Evolutionary conservation across 37 sponge, comb jelly and placozoan genomes (phyloP), one percentile per base, ranked within the genome.

Genomic region (Theonella swinhoei): DNA sequence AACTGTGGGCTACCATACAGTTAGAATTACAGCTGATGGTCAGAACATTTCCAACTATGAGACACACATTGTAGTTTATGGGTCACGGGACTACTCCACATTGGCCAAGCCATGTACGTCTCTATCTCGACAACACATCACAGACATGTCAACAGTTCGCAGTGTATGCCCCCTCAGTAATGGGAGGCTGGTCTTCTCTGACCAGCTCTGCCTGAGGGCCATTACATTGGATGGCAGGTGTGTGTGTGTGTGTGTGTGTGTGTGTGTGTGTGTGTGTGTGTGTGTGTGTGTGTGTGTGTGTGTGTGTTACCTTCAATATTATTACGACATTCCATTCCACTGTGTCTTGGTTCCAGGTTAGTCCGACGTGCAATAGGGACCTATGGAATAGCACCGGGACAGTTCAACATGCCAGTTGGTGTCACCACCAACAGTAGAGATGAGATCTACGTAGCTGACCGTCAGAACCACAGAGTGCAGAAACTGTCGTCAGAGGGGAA

Each of bases 371-470:
- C n/a, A n/a, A n/a, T n/a, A n/a, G n/a, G n/a, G n/a, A n/a, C n/a
- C n/a, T n/a, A n/a, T n/a, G n/a, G n/a, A n/a, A n/a, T n/a, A n/a
- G n/a, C n/a, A n/a, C n/a, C n/a, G n/a, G 54, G 54, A 7, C 54
- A 17, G 54, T 47, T 47, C 54, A 47, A 14, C 36, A 37, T 71
- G 72, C 36, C 72, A 7, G 35, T 47, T 47, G 54, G 54, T 17
- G 14, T 47, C 54, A 47, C 80, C 22, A 36, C 35, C 54, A 86
- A 62, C 72, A 62, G 60, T 2, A 30, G 28, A 19, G 59, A 54
- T 5, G 9, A 23, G 25, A 72, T 86, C 34, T 86, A 73, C 67
- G 74, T 86, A 20, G 60, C 87, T 5, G 87, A 86, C 66, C 42
- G 64, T 9, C 62, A 40, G 28, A 73, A 70, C n/a, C 42, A 79